phyloP scores from a whole-genome alignment of 1,140 invertebrate species.

The Lordiphosa stackelbergi region DNA sequence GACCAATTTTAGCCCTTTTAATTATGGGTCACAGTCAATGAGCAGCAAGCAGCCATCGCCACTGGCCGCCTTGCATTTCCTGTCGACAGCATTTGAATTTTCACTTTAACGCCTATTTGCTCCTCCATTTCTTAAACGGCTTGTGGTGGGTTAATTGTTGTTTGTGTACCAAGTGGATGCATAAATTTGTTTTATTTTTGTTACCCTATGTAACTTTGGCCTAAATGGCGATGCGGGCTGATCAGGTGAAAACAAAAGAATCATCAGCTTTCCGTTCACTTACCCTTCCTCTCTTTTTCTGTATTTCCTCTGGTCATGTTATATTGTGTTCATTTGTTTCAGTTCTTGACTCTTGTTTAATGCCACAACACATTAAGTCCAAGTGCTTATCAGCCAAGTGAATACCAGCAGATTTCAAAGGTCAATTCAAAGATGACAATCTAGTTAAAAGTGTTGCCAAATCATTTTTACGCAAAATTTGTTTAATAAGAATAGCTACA shows the following conservation, averaged over 20 bases:
- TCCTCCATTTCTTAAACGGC: conserved; percentile 45
- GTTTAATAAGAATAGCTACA: no score
- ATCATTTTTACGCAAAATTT: no score
- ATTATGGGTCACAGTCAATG: conserved; percentile 68
- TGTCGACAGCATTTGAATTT: conserved; percentile 61
- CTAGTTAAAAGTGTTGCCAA: no score
- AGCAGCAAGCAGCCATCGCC: conserved; percentile 40
- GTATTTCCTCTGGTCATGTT: conserved; percentile 22
- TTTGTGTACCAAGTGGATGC: conserved; percentile 55
- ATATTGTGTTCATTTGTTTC: conserved; percentile 9
- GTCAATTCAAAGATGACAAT: neutral
- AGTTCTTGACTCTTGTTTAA: no score
- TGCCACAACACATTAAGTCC: neutral
- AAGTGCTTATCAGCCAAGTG: conserved; percentile 7
- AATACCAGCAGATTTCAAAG: conserved; percentile 18
- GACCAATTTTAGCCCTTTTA: conserved; percentile 41
- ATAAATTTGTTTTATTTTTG: conserved; percentile 53
- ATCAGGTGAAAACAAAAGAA: conserved; percentile 61
- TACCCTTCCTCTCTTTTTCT: no score
- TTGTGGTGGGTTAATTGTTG: conserved; percentile 50
- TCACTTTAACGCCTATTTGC: conserved; percentile 69
- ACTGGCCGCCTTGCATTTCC: conserved; percentile 52
- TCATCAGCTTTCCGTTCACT: neutral
- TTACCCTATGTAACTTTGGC: conserved; percentile 45
- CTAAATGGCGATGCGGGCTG: conserved; percentile 67